These are phyloP conservation scores for Agriopis marginaria DNA, from an alignment of 2,888 invertebrate species.

Conservation along the genomic window DNA sequence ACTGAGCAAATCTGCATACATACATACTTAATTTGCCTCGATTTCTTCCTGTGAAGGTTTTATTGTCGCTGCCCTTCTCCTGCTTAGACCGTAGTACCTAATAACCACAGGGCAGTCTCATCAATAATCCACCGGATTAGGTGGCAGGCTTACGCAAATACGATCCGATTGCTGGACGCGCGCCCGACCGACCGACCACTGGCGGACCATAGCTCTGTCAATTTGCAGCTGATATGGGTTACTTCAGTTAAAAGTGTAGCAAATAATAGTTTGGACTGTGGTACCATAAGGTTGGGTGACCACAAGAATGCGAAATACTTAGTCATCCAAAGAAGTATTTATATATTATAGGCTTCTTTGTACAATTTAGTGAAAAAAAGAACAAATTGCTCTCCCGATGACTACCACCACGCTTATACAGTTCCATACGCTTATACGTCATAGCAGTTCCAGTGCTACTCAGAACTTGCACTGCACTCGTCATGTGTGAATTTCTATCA, in stretches of 20 bases:
- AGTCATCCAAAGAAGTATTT: no score
- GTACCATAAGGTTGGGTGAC: not conserved
- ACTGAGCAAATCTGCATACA: no score
- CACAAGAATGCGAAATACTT: not conserved
- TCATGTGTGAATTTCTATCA: no score
- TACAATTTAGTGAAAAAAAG: no score
- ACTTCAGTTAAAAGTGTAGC: not conserved
- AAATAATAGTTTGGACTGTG: not conserved
- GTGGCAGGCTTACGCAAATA: conserved; percentile 78
- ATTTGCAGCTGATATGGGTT: conserved; percentile 34
- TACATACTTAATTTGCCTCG: no score
- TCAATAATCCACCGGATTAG: conserved; percentile 75
- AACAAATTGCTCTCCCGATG: no score
- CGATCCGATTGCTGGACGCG: conserved; percentile 62
- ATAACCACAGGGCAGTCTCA: conserved; percentile 60
- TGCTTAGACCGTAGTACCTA: conserved; percentile 47
- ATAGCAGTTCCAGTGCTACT: no score
- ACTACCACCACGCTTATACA: no score
- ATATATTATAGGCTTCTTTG: no score
- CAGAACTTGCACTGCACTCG: no score
- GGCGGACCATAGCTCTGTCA: conserved; percentile 11
- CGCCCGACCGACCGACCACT: conserved; percentile 35
- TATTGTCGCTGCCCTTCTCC: conserved; percentile 30
- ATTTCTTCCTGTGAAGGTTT: no score
- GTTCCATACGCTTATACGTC: no score